A percentile compares a stretch with the other conserved stretches of the same genome.
Conservation (phyloP, 2,797 vertebrate genomes). For the Avahi laniger region DNA sequence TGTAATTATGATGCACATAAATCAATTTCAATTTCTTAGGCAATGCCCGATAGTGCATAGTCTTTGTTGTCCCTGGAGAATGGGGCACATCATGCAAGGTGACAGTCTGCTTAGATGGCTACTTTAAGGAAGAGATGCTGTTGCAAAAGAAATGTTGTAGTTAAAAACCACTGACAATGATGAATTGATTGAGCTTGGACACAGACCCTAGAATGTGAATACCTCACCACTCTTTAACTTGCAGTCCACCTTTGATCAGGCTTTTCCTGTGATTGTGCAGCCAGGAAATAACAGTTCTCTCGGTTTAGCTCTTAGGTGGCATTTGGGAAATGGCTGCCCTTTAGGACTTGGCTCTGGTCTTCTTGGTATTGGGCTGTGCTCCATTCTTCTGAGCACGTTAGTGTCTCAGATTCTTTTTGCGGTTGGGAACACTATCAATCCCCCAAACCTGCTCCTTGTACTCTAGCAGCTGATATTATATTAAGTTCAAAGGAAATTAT, state of each 20-base stretch:
- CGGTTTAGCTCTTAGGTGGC: neutral
- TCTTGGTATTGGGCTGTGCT: neutral
- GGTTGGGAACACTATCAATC: neutral
- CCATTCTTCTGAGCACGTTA: neutral
- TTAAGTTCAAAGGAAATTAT: constrained; percentile 19
- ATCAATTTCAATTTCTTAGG: neutral
- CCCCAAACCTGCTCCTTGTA: neutral
- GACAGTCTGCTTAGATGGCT: neutral
- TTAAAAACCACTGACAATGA: neutral
- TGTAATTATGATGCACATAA: too few species aligned
- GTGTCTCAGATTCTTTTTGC: neutral
- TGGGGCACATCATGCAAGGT: neutral
- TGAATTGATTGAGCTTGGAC: neutral
- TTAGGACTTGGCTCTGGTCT: constrained; percentile 9
- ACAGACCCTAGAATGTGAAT: neutral
- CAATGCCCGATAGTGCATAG: neutral
- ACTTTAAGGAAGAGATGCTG: neutral
- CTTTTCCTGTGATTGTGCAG: neutral
- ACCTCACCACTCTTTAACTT: neutral
- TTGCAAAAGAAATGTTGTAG: neutral
- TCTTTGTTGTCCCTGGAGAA: neutral
- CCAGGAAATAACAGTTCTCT: neutral
- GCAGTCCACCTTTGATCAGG: neutral
- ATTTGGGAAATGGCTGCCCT: neutral
- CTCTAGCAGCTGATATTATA: neutral